Base-by-base conservation (phyloP, 2,888 invertebrate species). In the Terebella lapidaria region DNA sequence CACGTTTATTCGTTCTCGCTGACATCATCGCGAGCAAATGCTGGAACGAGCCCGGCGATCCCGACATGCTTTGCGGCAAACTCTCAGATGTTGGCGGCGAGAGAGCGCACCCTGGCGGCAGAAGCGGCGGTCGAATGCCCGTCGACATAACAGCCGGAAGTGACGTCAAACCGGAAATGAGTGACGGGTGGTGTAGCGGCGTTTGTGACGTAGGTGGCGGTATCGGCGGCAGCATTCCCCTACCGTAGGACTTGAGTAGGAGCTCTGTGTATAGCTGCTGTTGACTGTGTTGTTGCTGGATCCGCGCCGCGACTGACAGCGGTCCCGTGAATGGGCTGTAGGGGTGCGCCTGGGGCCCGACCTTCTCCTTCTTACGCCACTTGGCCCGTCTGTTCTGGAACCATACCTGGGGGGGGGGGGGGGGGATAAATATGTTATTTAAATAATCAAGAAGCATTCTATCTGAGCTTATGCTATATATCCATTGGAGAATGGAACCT, bases 1-100 rank as follows among this genome's bases (percentile, higher is more conserved):
- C 2, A 25, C 47, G 45, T 47, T 4, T 25, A n/a, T 2, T 47
- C 27, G 22, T 67, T 67, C 1, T 67, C 66, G 66, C 64, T 25
- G 74, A 72, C 71, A 75, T 73, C 57, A 70, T 68, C 5, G 75
- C 74, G 55, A 75, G 63, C 10, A 75, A 64, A 49, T 74, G 73
- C 65, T 75, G 75, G 60, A 74, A 75, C 10, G 73, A 69, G 1
- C 73, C 72, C 0, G 70, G 67, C 1, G 74, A 71, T 3, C 64
- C 28, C 54, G 52, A 42, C 26, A 27, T 54, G 45, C 5, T 63
- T 58, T 25, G 65, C 59, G 30, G 57, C n/a, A 22, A 4, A 18
- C 25, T 25, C n/a, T n/a, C n/a, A n/a, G n/a, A n/a, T n/a, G n/a
- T n/a, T 65, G 60, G n/a, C 66, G 61, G 10, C 65, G 66, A 22